Evolutionary conservation across 2,113 vertebrate species (phyloP).

Genomic region (Pithys albifrons): DNA sequence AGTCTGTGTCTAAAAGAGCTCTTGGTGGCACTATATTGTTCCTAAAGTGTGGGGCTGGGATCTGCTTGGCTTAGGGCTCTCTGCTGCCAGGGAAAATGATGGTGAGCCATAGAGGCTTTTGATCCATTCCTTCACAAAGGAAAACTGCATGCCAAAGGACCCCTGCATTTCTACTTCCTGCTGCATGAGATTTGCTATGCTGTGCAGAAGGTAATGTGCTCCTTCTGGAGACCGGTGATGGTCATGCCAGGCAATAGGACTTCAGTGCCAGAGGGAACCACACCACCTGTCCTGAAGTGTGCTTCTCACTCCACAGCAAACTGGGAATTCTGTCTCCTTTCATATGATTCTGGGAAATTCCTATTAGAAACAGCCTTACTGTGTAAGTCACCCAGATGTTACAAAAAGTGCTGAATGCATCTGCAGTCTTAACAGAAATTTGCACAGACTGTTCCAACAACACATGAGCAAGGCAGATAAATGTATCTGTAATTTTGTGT

Average conservation of each 20-base stretch:
- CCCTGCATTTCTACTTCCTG: background rate
- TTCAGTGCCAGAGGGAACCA: background rate
- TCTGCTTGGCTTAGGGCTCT: background rate
- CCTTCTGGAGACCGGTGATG: background rate
- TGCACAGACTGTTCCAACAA: background rate
- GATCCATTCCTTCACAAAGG: background rate
- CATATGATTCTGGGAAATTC: background rate
- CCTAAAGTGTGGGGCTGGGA: background rate
- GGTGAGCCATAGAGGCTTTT: background rate
- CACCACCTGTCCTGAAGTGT: background rate
- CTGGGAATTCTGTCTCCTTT: background rate
- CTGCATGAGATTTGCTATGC: background rate
- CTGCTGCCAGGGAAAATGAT: background rate
- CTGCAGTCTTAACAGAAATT: background rate
- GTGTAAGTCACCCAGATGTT: background rate
- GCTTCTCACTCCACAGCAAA: background rate
- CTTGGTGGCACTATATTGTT: fast-evolving
- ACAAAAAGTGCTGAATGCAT: background rate
- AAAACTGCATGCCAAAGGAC: background rate
- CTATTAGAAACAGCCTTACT: background rate
- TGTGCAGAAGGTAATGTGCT: background rate
- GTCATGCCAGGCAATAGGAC: background rate
- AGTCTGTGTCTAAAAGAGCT: background rate
- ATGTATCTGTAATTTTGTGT: background rate
- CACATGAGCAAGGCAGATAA: background rate